These are phyloP conservation scores for Epiblema foenella DNA, from an alignment of 2,888 invertebrate species.

Conservation along the genomic window DNA sequence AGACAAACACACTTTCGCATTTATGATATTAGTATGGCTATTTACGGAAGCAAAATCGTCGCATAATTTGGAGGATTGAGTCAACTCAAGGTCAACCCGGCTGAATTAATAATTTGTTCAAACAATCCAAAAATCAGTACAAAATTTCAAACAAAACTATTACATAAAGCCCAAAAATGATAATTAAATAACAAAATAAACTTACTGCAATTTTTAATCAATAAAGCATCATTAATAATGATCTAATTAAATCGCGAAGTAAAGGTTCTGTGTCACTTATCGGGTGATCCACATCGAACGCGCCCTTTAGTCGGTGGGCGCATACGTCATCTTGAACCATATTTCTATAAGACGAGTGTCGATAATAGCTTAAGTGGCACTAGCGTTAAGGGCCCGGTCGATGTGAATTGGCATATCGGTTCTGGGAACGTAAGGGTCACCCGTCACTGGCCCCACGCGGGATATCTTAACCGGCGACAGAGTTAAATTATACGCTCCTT, in stretches of 20 bases:
- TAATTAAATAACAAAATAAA: conserved; percentile 4
- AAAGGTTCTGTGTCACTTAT: conserved; percentile 37
- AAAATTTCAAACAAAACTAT: neutral
- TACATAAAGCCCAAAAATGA: neutral
- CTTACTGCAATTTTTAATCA: conserved; percentile 33
- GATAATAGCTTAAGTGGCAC: neutral
- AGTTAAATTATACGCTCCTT: conserved; percentile 77
- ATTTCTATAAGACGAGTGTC: neutral
- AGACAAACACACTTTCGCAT: too few species aligned
- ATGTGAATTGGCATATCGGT: conserved; percentile 46
- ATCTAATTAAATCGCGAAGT: conserved; percentile 56
- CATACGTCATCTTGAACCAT: neutral
- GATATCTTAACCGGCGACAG: conserved; percentile 73
- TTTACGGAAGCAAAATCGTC: too few species aligned
- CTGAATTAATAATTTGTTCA: too few species aligned
- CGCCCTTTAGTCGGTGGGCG: neutral
- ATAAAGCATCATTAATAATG: conserved; percentile 49
- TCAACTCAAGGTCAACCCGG: neutral
- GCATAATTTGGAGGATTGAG: too few species aligned
- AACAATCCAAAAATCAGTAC: neutral
- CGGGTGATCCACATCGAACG: conserved; percentile 15
- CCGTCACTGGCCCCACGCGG: conserved; percentile 64
- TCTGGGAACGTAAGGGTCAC: conserved; percentile 51
- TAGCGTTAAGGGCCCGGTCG: conserved; percentile 7
- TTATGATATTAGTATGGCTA: too few species aligned